Base-by-base conservation (phyloP, 1,140 invertebrate species). In the Diuraphis noxia region DNA sequence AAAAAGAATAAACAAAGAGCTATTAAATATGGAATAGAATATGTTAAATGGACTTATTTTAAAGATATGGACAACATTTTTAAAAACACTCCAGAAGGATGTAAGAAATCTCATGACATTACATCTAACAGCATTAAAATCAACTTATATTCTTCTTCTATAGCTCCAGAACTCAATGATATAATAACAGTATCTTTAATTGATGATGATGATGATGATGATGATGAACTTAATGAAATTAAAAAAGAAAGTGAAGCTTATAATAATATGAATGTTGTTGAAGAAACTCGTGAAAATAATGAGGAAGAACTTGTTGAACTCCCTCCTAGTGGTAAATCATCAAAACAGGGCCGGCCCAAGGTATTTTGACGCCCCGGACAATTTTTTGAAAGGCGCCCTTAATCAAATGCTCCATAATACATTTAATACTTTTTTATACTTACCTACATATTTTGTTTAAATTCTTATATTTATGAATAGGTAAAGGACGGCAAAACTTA, bases 21-120 rank as follows among this genome's bases (percentile, higher is more conserved):
- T 30, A n/a, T 81, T 30, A 91, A 91, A 82, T 91, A 40, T 91
- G 89, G 77, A 49, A 19, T 19, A 8, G 52, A 81, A 10, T 41
- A 52, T 30, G 25, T 91, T 8, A 91, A 91, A 82, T 91, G 89
- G 89, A 4, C 0, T 81, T 82, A 49, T 49, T 91, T 38, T 81
- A 91, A 91, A 38, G 89, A 91, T n/a, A 82, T 91, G 41, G 89
- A 91, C 41, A 52, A 81, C 30, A 81, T 91, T n/a, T 90, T 90
- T n/a, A 82, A n/a, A 43, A 77, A 41, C 34, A 19, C 25, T 34
- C 23, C 88, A 23, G 30, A 72, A 3, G 56, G n/a, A 41, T 43
- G 87, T 72, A 88, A n/a, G 19, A n/a, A 19, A 85, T 9, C 41
- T 7, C 19, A 34, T 81, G 21, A 8, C 17, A 63, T 30, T 52